Base-by-base conservation (phyloP, 92 coral and sea anemone genomes). In the Umimayanthus chanpuru region DNA sequence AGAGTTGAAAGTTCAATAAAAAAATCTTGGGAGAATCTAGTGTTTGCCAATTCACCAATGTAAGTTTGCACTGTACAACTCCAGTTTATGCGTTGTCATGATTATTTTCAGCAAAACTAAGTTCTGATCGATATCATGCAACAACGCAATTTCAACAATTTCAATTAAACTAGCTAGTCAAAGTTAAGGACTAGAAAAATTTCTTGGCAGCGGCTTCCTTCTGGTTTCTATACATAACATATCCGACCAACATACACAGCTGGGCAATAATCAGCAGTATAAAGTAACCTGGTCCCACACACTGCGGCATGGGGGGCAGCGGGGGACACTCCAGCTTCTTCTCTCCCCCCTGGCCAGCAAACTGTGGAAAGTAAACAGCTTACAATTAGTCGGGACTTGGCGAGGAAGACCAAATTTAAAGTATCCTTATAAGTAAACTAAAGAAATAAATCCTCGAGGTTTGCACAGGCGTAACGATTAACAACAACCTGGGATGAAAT, bases 191-290 rank as follows among this genome's bases (percentile, higher is more conserved):
- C 87, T 88, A 97, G 91, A 94, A 97, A 95, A 97, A 97, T 86
- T 97, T 97, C 92, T 97, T 97, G n/a, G 98, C 98, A 0, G 99
- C 99, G 9, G 99, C 99, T 78, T 97, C 99, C 56, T 95, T 97
- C 87, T 97, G 99, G 88, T 94, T 95, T 65, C 94, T 92, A 86
- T 97, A 97, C 56, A 91, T 92, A 25, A 97, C 87, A 79, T 97
- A 97, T 47, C 97, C 95, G 32, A 94, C 76, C 65, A 97, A 77
- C 93, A 95, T 94, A 76, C 91, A 93, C 38, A 97, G 65, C 78
- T 97, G 99, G 50, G 93, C 91, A 23, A 97, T 81, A 29, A 94
- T 92, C 26, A 97, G 79, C 28, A 97, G 90, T 40, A 97, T 94
- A 71, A 97, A 97, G 78, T 96, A 95, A n/a, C 99, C 99, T 30